A percentile compares a stretch with the other conserved stretches of the same genome.
Evolutionary conservation across 2,113 vertebrate genomes (phyloP).

Genomic region (mouse (Mus musculus)): DNA sequence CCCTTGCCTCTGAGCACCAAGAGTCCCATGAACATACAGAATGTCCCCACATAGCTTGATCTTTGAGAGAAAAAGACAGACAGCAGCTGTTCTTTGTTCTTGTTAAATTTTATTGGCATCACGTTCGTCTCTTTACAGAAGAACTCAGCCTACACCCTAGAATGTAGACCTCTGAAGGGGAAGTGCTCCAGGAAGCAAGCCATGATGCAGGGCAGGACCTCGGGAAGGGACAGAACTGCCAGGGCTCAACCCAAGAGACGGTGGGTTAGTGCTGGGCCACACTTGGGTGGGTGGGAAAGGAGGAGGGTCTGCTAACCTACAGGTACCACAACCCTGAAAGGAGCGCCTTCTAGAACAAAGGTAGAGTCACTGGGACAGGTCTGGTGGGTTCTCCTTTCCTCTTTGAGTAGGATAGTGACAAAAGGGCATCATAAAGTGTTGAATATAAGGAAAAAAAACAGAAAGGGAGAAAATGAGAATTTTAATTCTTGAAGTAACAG

Average conservation of each 20-base stretch:
- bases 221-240: constrained; percentile 81
- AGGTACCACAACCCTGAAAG: constrained; percentile 81
- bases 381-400: constrained; percentile 78
- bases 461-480: constrained; percentile 41
- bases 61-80: constrained; percentile 67
- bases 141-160: constrained; percentile 88
- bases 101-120: constrained; percentile 92
- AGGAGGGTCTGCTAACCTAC: constrained; percentile 78
- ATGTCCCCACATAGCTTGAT: background rate
- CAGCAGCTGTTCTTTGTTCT: constrained; percentile 85
- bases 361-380: constrained; percentile 74
- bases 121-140: constrained; percentile 91
- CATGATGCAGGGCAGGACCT: constrained; percentile 86
- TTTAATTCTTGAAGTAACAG: constrained; percentile 85
- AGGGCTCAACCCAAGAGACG: constrained; percentile 84
- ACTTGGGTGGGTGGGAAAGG: background rate
- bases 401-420: constrained; percentile 72
- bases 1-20: background rate
- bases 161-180: constrained; percentile 86
- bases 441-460: constrained; percentile 68
- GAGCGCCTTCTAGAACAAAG: constrained; percentile 83
- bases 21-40: background rate
- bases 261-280: constrained; percentile 76
- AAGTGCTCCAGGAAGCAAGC: constrained; percentile 88
- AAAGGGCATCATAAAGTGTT: constrained; percentile 62